Evolutionary conservation across 2,888 invertebrate species (phyloP), one percentile per base, ranked within the genome.

Genomic region (Acanthoscelides obtectus): DNA sequence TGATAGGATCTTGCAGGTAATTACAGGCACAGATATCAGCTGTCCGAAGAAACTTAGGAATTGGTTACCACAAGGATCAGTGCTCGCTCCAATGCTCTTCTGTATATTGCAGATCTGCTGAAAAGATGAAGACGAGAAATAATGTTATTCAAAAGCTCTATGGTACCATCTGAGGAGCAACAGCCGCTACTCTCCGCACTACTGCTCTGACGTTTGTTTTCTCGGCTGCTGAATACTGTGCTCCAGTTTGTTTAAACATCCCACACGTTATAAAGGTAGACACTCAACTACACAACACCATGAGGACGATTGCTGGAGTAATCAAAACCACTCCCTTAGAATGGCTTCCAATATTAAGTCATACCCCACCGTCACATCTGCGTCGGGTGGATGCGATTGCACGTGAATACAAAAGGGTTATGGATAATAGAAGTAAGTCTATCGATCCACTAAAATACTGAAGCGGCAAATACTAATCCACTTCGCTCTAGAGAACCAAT

Each of bases 161-260:
- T 22, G 73, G 73, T 20, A 71, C 72, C 68, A 73, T 69, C 65
- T 75, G 74, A 72, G 73, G 73, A 69, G 25, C 73, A 66, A 68
- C 71, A 22, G 70, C 72, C 19, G 8, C 63, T 19, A 63, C 63
- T 12, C 63, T 63, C 66, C n/a, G n/a, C n/a, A n/a, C n/a, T n/a
- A n/a, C n/a, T n/a, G n/a, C n/a, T n/a, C n/a, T n/a, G n/a, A n/a
- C n/a, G n/a, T n/a, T n/a, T n/a, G n/a, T n/a, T n/a, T n/a, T n/a
- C n/a, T n/a, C n/a, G n/a, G n/a, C n/a, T n/a, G n/a, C n/a, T n/a
- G n/a, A n/a, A n/a, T n/a, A n/a, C n/a, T n/a, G n/a, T n/a, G n/a
- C n/a, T n/a, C 70, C 66, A 66, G 70, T 70, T 66, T 70, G 70
- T 64, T 20, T 66, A 21, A 70, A 70, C 70, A 70, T 64, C 22